Conservation (phyloP, 2,888 invertebrate species). For the Leucoptera coffeella region DNA sequence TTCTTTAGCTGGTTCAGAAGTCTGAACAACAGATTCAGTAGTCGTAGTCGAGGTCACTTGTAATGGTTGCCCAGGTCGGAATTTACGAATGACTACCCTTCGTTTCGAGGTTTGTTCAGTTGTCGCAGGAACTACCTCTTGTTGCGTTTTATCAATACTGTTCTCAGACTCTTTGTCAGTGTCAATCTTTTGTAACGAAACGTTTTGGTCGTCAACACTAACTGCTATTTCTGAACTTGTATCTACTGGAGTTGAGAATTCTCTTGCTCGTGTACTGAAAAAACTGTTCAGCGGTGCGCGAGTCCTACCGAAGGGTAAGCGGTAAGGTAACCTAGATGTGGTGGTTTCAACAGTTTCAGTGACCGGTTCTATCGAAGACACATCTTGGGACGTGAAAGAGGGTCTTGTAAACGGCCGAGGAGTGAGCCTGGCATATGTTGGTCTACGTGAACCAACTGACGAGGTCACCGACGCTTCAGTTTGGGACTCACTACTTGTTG, state of each 20-base stretch:
- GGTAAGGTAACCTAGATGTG: slow-evolving; percentile 15
- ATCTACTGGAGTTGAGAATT: background rate
- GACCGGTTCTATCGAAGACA: background rate
- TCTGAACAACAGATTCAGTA: slow-evolving; percentile 12
- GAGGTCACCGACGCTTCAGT: slow-evolving; percentile 10
- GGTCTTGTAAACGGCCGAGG: slow-evolving; percentile 32
- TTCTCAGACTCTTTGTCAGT: slow-evolving; percentile 43
- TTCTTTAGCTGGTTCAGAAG: slow-evolving; percentile 17
- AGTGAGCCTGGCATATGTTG: slow-evolving; percentile 30
- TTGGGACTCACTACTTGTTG: too few relatives aligned
- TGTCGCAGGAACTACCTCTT: slow-evolving; percentile 4
- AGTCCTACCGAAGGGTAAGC: slow-evolving; percentile 22
- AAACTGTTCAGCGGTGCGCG: background rate
- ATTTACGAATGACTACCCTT: slow-evolving; percentile 17
- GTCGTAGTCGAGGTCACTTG: too few relatives aligned
- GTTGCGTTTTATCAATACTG: slow-evolving; percentile 20
- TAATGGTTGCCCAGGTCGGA: slow-evolving; percentile 13
- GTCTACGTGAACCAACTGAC: slow-evolving; percentile 18
- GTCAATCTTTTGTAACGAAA: slow-evolving; percentile 23
- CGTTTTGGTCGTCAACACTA: slow-evolving; percentile 16
- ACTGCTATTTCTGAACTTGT: background rate
- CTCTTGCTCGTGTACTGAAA: background rate
- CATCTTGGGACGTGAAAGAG: background rate
- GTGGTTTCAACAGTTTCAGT: background rate
- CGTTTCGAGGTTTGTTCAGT: slow-evolving; percentile 15